These are phyloP conservation scores for Phymastichus coffea DNA, from an alignment of 1,140 invertebrate species.

Conservation along the genomic window DNA sequence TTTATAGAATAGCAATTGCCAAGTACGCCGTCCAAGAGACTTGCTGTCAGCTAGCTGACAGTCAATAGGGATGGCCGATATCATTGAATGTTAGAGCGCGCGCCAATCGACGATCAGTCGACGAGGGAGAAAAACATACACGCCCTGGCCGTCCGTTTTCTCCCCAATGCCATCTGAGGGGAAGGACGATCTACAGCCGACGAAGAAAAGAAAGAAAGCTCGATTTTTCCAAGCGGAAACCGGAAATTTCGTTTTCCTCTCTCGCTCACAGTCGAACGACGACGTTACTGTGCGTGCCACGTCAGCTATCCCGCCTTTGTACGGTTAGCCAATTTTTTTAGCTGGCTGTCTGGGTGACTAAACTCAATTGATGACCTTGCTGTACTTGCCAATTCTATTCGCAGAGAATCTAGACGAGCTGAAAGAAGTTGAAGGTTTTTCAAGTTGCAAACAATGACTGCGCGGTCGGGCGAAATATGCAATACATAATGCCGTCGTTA, in stretches of 20 bases:
- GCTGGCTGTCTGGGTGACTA: background rate
- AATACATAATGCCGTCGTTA: no score
- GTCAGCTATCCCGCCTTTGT: constrained; percentile 44
- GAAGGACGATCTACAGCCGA: no score
- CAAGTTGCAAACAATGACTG: no score
- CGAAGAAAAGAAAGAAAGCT: constrained; percentile 29
- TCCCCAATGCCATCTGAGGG: background rate
- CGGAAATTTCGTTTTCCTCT: constrained; percentile 36
- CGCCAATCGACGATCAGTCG: constrained; percentile 30
- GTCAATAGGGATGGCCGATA: constrained; percentile 31
- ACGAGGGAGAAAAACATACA: constrained; percentile 33
- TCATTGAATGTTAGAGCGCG: constrained; percentile 33
- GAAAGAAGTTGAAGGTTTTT: no score
- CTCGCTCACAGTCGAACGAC: constrained; percentile 34
- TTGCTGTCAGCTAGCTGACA: no score
- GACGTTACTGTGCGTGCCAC: constrained; percentile 41
- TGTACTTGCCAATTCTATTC: no score
- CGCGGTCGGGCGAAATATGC: no score
- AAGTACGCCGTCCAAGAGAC: background rate
- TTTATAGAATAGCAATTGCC: constrained; percentile 21
- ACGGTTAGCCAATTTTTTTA: constrained; percentile 23
- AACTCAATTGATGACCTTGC: background rate
- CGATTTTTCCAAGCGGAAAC: constrained; percentile 44
- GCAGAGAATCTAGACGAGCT: background rate
- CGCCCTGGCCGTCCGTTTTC: constrained; percentile 33